Conservation (phyloP, 2,113 vertebrate species). For the Ptyas mucosa region DNA sequence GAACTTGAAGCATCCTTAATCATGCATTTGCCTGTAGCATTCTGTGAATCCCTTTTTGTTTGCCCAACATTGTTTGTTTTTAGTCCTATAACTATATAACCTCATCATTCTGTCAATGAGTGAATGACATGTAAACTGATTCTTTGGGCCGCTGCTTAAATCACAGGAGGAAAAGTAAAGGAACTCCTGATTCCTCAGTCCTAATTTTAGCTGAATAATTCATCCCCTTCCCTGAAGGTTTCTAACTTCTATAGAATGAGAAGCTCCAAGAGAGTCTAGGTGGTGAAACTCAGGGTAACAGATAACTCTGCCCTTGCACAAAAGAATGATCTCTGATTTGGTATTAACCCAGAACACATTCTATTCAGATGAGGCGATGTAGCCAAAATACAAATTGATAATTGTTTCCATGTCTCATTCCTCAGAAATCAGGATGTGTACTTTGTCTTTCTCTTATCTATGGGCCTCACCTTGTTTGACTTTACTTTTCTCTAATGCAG, state of each 20-base stretch:
- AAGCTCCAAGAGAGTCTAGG: background rate
- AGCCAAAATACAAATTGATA: background rate
- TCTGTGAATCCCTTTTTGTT: background rate
- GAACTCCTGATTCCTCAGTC: background rate
- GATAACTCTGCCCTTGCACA: background rate
- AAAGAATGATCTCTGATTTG: background rate
- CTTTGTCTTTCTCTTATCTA: background rate
- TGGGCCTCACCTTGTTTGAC: background rate
- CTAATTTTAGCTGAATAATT: background rate
- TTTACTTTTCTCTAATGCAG: background rate
- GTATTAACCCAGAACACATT: background rate
- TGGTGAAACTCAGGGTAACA: background rate
- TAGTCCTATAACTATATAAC: background rate
- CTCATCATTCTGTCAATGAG: background rate
- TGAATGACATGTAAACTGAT: background rate
- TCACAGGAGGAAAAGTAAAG: background rate
- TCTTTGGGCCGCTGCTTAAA: background rate
- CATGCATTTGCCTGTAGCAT: background rate
- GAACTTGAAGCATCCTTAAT: background rate
- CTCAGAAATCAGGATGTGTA: background rate
- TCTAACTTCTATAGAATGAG: background rate
- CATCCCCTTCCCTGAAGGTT: background rate
- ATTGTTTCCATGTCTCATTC: constrained; percentile 16
- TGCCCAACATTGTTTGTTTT: background rate
- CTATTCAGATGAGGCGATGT: background rate